A percentile compares a stretch with the other conserved stretches of the same genome.
Conservation (phyloP, 1,140 invertebrate genomes). For the Hylyphantes graminicola region DNA sequence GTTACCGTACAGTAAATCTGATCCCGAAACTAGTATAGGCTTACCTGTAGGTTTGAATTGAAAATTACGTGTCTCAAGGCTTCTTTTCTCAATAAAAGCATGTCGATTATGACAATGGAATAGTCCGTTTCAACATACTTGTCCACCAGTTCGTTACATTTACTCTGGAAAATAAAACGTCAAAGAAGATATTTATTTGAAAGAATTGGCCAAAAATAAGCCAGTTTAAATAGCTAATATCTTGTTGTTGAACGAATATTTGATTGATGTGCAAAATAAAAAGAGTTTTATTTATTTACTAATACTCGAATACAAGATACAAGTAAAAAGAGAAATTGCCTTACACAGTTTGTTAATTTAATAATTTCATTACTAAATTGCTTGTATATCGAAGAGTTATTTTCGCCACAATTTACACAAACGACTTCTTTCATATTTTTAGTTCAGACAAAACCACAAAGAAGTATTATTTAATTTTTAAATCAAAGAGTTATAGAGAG, state of each 20-base stretch:
- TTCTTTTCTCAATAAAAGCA: conserved; percentile 40
- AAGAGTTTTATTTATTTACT: not conserved
- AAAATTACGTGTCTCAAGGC: conserved; percentile 38
- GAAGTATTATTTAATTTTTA: too few species aligned
- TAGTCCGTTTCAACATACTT: conserved; percentile 51
- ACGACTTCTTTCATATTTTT: conserved; percentile 12
- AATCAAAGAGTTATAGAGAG: too few species aligned
- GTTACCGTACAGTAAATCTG: too few species aligned
- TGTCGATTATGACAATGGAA: conserved; percentile 41
- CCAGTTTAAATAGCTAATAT: not conserved
- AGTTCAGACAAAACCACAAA: too few species aligned
- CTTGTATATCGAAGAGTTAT: conserved; percentile 7
- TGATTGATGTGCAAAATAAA: not conserved
- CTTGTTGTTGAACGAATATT: not conserved
- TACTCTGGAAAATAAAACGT: conserved; percentile 15
- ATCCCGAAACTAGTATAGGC: not conserved
- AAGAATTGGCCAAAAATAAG: not conserved
- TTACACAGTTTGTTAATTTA: conserved; percentile 37
- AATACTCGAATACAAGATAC: not conserved
- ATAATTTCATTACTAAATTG: conserved; percentile 33
- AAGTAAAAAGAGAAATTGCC: not conserved
- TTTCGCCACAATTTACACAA: conserved; percentile 30
- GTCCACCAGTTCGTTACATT: conserved; percentile 21
- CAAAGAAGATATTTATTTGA: not conserved
- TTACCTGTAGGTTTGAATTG: conserved; percentile 37